Base-by-base conservation (phyloP, 2,113 vertebrate species). In the Labeo rohita region DNA sequence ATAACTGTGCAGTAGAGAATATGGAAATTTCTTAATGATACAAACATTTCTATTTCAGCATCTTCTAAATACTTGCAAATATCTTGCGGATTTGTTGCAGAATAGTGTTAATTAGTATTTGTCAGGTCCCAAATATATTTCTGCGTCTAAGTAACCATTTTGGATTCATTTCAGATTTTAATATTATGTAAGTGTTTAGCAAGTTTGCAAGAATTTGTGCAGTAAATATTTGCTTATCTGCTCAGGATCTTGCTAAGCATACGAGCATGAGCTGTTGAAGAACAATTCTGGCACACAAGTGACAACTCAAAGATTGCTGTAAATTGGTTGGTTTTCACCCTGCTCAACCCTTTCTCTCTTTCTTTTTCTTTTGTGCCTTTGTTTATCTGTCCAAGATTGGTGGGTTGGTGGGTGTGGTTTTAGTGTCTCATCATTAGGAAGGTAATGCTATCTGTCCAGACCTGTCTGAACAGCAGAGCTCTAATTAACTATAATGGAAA, bases 401-500 rank as follows among this genome's bases (percentile, higher is more conserved):
- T 66, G 79, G 80, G 47, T 52, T 82, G n/a, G 72, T 85, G 56
- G 73, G 73, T 76, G 75, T 85, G 73, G 87, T 85, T 74, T 82
- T 68, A 85, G 83, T 59, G 75, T 80, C 73, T 84, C 34, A 34
- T 86, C 75, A 84, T 78, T 74, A 83, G 80, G 68, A 80, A 75
- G 83, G 45, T 80, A 81, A 80, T 50, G 77, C 70, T 45, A 82
- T 84, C 66, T 74, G 56, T 66, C 47, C 81, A 86, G 87, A 88
- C 70, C 52, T 84, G 82, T 74, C 82, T 84, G 68, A 43, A 43
- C 59, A 43, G 80, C 78, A 61, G 79, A 85, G 85, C 56, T 89
- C 81, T 86, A 89, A 89, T 89, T 89, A 89, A 66, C 85, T 83
- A 76, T 83, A 89, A 89, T 89, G 88, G 73, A 74, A 84, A 83